Percentiles rank a stretch among this genome's conserved stretches.
Evolutionary conservation across 2,888 invertebrate genomes (phyloP).

Genomic region (Proisotoma minuta): DNA sequence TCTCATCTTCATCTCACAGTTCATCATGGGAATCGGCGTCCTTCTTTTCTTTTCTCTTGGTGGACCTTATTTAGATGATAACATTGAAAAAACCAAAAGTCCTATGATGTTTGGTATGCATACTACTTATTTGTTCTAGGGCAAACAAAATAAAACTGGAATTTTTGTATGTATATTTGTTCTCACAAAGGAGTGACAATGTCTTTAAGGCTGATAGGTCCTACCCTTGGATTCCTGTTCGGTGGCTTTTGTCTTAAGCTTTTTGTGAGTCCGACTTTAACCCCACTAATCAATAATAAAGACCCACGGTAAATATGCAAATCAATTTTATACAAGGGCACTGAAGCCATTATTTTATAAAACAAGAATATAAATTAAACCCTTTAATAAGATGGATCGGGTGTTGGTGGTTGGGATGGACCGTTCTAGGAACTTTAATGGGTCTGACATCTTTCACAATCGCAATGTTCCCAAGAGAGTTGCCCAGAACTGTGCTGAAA

Average conservation of each 20-base stretch:
- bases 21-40: conserved; percentile 65
- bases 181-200: conserved; percentile 54
- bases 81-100: conserved; percentile 62
- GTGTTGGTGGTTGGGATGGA: conserved; percentile 69
- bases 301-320: conserved; percentile 50
- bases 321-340: no score
- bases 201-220: conserved; percentile 63
- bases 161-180: neutral
- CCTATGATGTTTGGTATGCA: conserved; percentile 59
- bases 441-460: conserved; percentile 60
- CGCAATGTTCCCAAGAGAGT: conserved; percentile 61
- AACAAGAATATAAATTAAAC: neutral
- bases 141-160: neutral
- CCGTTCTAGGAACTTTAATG: conserved; percentile 57
- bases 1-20: conserved; percentile 63
- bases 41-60: conserved; percentile 64
- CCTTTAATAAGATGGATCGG: conserved; percentile 60
- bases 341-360: no score
- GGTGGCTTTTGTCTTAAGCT: conserved; percentile 56
- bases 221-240: conserved; percentile 60
- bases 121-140: neutral
- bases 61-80: conserved; percentile 65
- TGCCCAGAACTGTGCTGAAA: conserved; percentile 52
- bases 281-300: conserved; percentile 58
- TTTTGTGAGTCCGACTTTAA: conserved; percentile 60